A percentile compares a stretch with the other conserved stretches of the same genome.
These are phyloP conservation scores for Hypomecis atomaria DNA, from an alignment of 2,888 invertebrate genomes.

Conservation along the genomic window DNA sequence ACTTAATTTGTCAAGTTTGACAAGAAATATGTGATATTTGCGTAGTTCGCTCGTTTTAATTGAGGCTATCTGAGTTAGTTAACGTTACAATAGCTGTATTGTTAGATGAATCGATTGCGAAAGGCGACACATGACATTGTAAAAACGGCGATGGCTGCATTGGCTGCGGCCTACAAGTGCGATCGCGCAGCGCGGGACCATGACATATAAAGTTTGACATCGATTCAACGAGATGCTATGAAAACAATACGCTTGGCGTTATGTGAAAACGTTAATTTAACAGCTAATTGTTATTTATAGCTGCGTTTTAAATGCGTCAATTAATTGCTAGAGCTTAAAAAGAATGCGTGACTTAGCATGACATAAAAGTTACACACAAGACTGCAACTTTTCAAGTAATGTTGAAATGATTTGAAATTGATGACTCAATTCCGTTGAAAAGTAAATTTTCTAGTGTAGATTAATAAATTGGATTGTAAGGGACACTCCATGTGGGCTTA, in stretches of 20 bases:
- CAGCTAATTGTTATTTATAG: constrained; percentile 8
- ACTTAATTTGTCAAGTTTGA: constrained; percentile 11
- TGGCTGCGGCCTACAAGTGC: constrained; percentile 78
- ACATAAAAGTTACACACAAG: constrained; percentile 26
- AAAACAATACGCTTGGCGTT: constrained; percentile 62
- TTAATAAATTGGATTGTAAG: constrained; percentile 64
- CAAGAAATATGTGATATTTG: background rate
- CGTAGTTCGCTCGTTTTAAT: constrained; percentile 23
- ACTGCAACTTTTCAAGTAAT: constrained; percentile 28
- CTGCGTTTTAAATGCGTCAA: background rate
- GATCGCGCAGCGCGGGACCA: constrained; percentile 76
- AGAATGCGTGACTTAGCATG: constrained; percentile 18
- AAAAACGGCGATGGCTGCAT: constrained; percentile 72
- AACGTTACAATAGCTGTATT: constrained; percentile 61
- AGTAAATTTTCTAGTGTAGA: constrained; percentile 47
- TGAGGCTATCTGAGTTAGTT: constrained; percentile 44
- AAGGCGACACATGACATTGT: constrained; percentile 82
- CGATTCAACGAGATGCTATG: constrained; percentile 64
- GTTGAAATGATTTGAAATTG: constrained; percentile 39
- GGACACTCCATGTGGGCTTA: constrained; percentile 77
- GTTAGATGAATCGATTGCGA: constrained; percentile 72
- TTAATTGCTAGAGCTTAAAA: constrained; percentile 20
- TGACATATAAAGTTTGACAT: constrained; percentile 81
- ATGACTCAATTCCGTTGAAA: constrained; percentile 32
- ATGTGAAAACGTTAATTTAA: constrained; percentile 51